Evolutionary conservation across 2,888 invertebrate species (phyloP).

Genomic region (Clanis bilineata): DNA sequence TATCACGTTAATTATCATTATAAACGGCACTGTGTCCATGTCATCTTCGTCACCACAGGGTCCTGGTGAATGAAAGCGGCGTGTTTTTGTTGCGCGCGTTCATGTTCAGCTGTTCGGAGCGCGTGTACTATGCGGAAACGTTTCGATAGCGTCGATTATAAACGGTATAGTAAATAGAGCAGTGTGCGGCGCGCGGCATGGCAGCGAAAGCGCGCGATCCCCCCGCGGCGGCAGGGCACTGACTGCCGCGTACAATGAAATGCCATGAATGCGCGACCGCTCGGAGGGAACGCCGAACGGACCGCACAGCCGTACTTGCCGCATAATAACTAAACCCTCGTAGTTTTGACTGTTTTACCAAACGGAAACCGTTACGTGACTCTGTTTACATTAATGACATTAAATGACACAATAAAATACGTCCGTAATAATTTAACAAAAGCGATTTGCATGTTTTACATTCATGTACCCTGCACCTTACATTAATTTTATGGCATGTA

Average conservation of each 20-base stretch:
- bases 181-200: conserved; percentile 42
- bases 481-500: background rate
- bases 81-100: conserved; percentile 51
- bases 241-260: conserved; percentile 73
- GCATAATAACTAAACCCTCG: conserved; percentile 74
- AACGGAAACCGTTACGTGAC: conserved; percentile 77
- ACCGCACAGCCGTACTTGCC: conserved; percentile 65
- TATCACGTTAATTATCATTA: conserved; percentile 79
- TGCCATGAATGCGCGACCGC: conserved; percentile 70
- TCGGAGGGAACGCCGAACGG: conserved; percentile 43
- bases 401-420: conserved; percentile 14
- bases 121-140: conserved; percentile 53
- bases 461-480: background rate
- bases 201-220: conserved; percentile 56
- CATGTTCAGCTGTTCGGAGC: conserved; percentile 63
- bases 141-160: conserved; percentile 58
- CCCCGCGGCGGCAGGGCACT: conserved; percentile 73
- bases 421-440: conserved; percentile 8
- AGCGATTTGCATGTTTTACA: background rate
- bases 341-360: conserved; percentile 67
- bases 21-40: conserved; percentile 77
- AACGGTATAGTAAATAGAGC: conserved; percentile 58
- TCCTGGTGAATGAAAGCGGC: conserved; percentile 60
- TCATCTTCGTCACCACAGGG: conserved; percentile 70
- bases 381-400: conserved; percentile 53